phyloP scores from a whole-genome alignment of 2,113 vertebrate species.

The Plectropomus leopardus region DNA sequence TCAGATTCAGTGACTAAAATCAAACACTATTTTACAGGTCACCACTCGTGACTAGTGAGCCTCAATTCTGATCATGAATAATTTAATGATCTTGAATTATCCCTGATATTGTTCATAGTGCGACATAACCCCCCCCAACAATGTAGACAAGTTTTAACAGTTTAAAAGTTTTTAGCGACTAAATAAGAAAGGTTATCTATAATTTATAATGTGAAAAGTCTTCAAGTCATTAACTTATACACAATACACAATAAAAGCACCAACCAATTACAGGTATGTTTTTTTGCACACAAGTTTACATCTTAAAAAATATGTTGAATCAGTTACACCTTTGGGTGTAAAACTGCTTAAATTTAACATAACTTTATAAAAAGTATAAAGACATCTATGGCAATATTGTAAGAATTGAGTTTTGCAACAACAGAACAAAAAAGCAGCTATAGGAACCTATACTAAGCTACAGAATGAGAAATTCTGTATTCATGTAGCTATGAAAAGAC shows the following conservation, averaged over 20 bases:
- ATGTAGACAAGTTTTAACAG: not conserved
- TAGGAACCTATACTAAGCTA: not conserved
- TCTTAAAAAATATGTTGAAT: not conserved
- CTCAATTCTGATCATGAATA: accelerated
- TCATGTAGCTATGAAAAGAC: not conserved
- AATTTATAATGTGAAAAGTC: not conserved
- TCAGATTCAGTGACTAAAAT: not conserved
- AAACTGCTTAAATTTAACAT: not conserved
- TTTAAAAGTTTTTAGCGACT: not conserved
- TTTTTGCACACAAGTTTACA: not conserved
- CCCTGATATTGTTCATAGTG: not conserved
- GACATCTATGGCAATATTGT: not conserved
- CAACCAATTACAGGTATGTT: not conserved
- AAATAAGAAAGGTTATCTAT: too few relatives aligned
- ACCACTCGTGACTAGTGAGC: too few relatives aligned
- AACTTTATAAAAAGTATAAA: not conserved
- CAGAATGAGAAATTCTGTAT: not conserved
- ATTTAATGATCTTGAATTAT: too few relatives aligned
- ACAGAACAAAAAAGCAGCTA: not conserved
- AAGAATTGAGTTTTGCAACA: too few relatives aligned
- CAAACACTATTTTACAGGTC: too few relatives aligned
- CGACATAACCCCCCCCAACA: too few relatives aligned
- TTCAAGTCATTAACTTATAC: not conserved
- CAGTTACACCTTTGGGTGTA: not conserved
- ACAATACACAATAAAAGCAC: constrained; percentile 8